Percentiles rank a stretch among this genome's conserved stretches.
phyloP scores from a whole-genome alignment of 1,140 invertebrate genomes.

The Maconellicoccus hirsutus region DNA sequence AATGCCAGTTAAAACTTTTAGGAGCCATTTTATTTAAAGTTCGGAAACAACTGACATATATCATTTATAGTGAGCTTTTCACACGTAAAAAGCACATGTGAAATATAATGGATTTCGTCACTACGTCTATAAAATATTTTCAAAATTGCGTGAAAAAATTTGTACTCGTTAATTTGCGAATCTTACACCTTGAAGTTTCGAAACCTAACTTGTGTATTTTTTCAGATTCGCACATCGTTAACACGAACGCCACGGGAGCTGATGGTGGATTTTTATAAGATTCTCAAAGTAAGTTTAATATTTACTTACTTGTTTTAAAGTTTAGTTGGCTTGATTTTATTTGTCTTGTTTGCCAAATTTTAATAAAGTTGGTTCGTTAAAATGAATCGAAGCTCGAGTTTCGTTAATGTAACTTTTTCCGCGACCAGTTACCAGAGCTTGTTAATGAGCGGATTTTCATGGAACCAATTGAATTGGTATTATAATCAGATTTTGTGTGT shows the following conservation, averaged over 20 bases:
- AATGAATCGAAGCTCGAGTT: neutral
- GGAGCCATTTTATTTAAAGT: slow-evolving; percentile 19
- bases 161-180: neutral
- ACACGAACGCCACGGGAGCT: neutral
- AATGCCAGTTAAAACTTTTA: slow-evolving; percentile 11
- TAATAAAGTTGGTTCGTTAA: neutral
- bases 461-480: too few relatives aligned
- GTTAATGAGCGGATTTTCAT: too few relatives aligned
- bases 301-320: neutral
- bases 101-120: neutral
- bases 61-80: slow-evolving; percentile 17
- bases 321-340: neutral
- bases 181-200: neutral
- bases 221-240: neutral
- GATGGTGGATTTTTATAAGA: neutral
- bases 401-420: too few relatives aligned
- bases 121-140: neutral
- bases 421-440: too few relatives aligned
- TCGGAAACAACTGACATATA: slow-evolving; percentile 13
- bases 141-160: neutral
- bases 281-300: neutral
- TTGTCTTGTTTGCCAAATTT: neutral
- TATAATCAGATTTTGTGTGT: too few relatives aligned
- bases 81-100: slow-evolving; percentile 15
- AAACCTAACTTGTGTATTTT: neutral